Evolutionary conservation across 2,797 vertebrate species (phyloP).

Genomic region (Urosaurus nigricauda): DNA sequence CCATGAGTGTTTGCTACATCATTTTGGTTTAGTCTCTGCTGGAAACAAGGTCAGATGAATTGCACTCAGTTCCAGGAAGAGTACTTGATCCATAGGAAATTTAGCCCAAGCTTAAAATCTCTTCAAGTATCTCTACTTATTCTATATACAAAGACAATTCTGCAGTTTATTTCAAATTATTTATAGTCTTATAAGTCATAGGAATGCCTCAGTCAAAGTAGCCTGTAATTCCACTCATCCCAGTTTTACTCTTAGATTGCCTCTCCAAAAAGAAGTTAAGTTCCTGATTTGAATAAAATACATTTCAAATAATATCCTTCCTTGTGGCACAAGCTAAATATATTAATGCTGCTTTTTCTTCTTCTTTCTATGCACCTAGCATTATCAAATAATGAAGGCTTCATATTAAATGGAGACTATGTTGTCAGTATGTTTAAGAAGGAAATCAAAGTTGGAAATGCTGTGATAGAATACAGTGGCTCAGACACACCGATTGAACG

Average conservation of each 20-base stretch:
- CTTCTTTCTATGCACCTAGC: conserved; percentile 83
- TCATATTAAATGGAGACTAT: conserved; percentile 97
- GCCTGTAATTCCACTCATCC: not conserved
- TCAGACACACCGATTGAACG: conserved; percentile 94
- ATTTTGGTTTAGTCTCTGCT: not conserved
- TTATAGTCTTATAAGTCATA: not conserved
- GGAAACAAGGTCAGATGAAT: not conserved
- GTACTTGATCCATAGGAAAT: not conserved
- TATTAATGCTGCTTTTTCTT: conserved; percentile 61
- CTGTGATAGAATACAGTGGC: conserved; percentile 95
- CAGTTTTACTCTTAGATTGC: not conserved
- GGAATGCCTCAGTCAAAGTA: not conserved
- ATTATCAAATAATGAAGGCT: conserved; percentile 93
- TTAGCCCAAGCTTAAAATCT: not conserved
- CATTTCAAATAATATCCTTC: not conserved
- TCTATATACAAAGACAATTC: not conserved
- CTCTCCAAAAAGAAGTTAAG: not conserved
- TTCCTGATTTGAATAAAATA: not conserved
- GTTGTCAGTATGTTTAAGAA: conserved; percentile 99
- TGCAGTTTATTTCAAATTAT: not conserved
- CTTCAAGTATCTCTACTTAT: not conserved
- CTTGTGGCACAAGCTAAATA: conserved; percentile 59
- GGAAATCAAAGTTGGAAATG: conserved; percentile 95
- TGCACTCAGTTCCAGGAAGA: not conserved
- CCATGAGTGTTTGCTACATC: not conserved